Evolutionary conservation across 1,140 invertebrate species (phyloP), one percentile per base, ranked within the genome.

Genomic region (Acromyrmex heyeri): DNA sequence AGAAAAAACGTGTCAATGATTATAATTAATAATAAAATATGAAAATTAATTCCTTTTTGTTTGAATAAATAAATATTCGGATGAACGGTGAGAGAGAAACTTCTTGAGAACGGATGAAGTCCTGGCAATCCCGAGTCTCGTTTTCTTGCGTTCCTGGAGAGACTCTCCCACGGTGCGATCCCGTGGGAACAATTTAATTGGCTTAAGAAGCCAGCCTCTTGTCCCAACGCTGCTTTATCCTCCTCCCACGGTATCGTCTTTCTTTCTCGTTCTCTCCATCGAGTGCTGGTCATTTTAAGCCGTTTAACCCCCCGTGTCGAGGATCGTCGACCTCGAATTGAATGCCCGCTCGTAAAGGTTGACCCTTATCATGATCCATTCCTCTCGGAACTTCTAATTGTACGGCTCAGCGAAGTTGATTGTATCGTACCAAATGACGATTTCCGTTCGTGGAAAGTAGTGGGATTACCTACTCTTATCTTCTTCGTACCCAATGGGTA

Each of bases 141-240:
- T 83, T 75, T 93, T 92, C 91, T 92, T 89, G 90, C 91, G 87
- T 93, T 93, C 87, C 86, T 86, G 78, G 86, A 91, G 89, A 89
- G 90, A 93, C 86, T 92, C 91, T 94, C 93, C 92, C 93, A 94
- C 93, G 93, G 91, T 93, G 67, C 65, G 88, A 87, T 93, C 92
- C 92, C 92, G 91, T 93, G 93, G 91, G 92, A 93, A 93, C 91
- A 87, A 88, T 91, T 92, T 92, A 91, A 93, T 93, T 93, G 92
- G 90, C 89, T 86, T 62, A 83, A 77, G 90, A 91, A 87, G 27
- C 73, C 53, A 87, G 67, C 50, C 62, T 61, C 61, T 69, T 70
- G 75, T 86, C 75, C 88, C 64, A 83, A 78, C 82, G 38, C 48
- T 21, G 64, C 24, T 75, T 90, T 86, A 88, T 86, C 88, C 83